phyloP scores from a whole-genome alignment of 2,888 invertebrate species.

The Eumerus sabulonum region DNA sequence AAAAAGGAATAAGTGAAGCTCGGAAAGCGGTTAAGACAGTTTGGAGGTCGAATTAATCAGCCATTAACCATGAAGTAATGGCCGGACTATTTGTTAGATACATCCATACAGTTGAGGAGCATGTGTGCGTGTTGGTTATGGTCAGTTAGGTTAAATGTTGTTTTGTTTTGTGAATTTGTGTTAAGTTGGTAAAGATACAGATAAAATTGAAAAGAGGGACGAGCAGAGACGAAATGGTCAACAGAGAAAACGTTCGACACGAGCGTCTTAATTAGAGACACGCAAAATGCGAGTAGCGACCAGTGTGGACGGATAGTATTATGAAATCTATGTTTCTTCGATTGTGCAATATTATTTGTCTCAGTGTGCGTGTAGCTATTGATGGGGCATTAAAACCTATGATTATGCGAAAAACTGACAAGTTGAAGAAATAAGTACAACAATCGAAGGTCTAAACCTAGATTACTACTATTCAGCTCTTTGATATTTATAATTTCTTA shows the following conservation, averaged over 20 bases:
- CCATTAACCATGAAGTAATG: conserved; percentile 48
- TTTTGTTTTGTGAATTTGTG: conserved; percentile 38
- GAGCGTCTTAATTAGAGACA: conserved; percentile 47
- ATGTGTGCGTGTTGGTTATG: conserved; percentile 61
- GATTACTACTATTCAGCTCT: no score
- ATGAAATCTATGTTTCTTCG: conserved; percentile 31
- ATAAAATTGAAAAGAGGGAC: not conserved
- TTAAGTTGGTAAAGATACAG: conserved; percentile 15
- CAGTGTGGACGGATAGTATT: conserved; percentile 7
- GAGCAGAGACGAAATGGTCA: conserved; percentile 27
- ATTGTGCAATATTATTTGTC: conserved; percentile 34
- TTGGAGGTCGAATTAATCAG: conserved; percentile 49
- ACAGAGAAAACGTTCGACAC: conserved; percentile 48
- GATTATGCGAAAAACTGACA: no score
- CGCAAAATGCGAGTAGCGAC: conserved; percentile 46
- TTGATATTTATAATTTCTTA: no score
- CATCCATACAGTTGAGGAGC: conserved; percentile 7
- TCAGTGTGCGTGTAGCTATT: no score
- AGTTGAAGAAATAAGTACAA: no score
- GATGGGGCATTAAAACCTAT: no score
- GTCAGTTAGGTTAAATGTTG: conserved; percentile 47
- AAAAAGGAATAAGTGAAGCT: no score
- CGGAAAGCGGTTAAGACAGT: conserved; percentile 32
- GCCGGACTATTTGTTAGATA: not conserved
- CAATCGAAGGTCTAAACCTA: no score